Conservation (phyloP, 2,797 vertebrate species). For the Nothura maculosa region DNA sequence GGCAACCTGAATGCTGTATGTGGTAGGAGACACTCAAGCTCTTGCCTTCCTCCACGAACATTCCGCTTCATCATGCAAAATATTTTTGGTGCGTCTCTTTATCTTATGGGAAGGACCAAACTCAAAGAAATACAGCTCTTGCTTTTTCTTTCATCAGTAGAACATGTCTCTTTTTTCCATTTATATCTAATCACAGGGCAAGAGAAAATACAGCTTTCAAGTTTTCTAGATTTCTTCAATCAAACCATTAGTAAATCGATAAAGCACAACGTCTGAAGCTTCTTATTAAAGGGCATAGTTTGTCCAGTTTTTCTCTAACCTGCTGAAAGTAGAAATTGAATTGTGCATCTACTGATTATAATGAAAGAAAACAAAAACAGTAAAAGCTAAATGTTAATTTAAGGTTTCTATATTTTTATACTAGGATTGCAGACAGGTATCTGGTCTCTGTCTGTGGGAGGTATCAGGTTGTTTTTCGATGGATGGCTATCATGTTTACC, state of each 20-base stretch:
- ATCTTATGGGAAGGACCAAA: background rate
- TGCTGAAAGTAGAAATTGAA: background rate
- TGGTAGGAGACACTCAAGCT: background rate
- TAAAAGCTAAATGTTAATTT: background rate
- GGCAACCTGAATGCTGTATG: background rate
- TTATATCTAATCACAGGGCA: background rate
- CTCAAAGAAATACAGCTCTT: background rate
- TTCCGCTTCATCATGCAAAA: background rate
- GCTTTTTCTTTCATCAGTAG: background rate
- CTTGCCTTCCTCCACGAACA: background rate
- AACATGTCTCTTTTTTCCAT: background rate
- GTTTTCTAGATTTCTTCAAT: background rate
- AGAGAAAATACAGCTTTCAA: background rate
- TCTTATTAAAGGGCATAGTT: background rate
- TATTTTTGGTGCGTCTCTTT: background rate
- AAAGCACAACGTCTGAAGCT: background rate
- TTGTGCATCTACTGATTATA: background rate
- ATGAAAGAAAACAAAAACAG: rapidly evolving
- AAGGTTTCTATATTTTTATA: background rate
- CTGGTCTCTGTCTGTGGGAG: background rate
- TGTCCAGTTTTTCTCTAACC: background rate
- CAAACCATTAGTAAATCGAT: background rate
- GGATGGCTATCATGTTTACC: background rate
- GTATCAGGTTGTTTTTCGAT: background rate
- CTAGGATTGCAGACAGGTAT: background rate